phyloP scores from a whole-genome alignment of 2,797 vertebrate species.

The Rallus crepitans region DNA sequence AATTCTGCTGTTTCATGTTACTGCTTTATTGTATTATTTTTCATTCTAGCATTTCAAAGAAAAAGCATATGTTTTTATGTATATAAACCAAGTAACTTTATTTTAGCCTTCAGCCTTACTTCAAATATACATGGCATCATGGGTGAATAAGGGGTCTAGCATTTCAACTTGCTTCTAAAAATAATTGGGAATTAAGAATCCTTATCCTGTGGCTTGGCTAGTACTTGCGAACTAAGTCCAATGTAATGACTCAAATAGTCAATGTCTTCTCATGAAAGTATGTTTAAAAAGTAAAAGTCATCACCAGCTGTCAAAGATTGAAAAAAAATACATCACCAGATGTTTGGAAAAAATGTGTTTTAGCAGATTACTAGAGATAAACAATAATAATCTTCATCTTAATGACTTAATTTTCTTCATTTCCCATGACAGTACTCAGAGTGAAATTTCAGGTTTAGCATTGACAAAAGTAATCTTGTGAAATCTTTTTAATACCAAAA shows the following conservation, averaged over 20 bases:
- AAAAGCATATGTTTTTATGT: not conserved
- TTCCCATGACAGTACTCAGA: not conserved
- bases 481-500: not conserved
- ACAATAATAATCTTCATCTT: not conserved
- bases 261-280: constrained; percentile 56
- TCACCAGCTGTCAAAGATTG: constrained; percentile 25
- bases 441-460: not conserved
- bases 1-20: not conserved
- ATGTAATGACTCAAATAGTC: constrained; percentile 72
- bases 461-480: not conserved
- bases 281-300: not conserved
- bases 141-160: constrained; percentile 86
- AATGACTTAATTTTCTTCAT: not conserved
- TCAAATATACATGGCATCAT: constrained; percentile 88
- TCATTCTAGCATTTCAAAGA: not conserved
- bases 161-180: constrained; percentile 95
- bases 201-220: constrained; percentile 84
- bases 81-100: constrained; percentile 67
- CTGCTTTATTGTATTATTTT: not conserved
- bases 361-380: not conserved
- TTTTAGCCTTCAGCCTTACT: constrained; percentile 82
- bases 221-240: constrained; percentile 83
- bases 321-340: not conserved
- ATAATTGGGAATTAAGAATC: constrained; percentile 92
- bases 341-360: not conserved